phyloP scores from a whole-genome alignment of 2,888 invertebrate species.

The Callyntrura guangdongensis region DNA sequence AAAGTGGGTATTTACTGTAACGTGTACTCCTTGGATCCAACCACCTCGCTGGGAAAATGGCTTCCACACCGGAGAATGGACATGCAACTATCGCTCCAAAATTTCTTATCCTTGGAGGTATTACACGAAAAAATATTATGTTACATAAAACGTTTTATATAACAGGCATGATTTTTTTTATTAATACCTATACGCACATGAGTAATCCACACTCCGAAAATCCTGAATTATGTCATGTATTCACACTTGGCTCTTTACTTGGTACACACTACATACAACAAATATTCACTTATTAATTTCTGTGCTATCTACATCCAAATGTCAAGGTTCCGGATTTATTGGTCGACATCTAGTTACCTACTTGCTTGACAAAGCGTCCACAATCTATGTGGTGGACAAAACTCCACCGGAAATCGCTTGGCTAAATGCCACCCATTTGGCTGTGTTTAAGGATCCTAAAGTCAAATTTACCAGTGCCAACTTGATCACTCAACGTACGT shows the following conservation, averaged over 20 bases:
- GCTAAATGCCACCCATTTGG: slow-evolving; percentile 91
- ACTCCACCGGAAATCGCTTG: slow-evolving; percentile 97
- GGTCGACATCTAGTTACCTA: slow-evolving; percentile 95
- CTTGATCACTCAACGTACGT: slow-evolving; percentile 90
- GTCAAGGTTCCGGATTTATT: slow-evolving; percentile 96
- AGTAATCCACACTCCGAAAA: neutral
- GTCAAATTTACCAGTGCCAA: slow-evolving; percentile 97
- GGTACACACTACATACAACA: neutral
- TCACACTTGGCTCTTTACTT: neutral
- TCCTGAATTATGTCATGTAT: neutral
- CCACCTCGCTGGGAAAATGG: slow-evolving; percentile 1
- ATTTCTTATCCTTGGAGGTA: slow-evolving; percentile 83
- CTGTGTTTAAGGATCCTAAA: slow-evolving; percentile 91
- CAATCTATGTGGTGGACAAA: slow-evolving; percentile 94
- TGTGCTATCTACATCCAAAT: slow-evolving; percentile 74
- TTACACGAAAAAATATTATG: neutral
- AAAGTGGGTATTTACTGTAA: no score
- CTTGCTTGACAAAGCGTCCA: slow-evolving; percentile 91
- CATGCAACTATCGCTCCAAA: slow-evolving; percentile 71
- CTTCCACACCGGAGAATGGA: slow-evolving; percentile 60
- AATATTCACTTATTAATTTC: slow-evolving; percentile 4
- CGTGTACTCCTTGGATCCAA: neutral
- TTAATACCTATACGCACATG: neutral
- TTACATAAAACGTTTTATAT: neutral
- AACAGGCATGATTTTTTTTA: neutral